Conservation (phyloP, 2,888 invertebrate species). For the Ormyrus nitidulus region DNA sequence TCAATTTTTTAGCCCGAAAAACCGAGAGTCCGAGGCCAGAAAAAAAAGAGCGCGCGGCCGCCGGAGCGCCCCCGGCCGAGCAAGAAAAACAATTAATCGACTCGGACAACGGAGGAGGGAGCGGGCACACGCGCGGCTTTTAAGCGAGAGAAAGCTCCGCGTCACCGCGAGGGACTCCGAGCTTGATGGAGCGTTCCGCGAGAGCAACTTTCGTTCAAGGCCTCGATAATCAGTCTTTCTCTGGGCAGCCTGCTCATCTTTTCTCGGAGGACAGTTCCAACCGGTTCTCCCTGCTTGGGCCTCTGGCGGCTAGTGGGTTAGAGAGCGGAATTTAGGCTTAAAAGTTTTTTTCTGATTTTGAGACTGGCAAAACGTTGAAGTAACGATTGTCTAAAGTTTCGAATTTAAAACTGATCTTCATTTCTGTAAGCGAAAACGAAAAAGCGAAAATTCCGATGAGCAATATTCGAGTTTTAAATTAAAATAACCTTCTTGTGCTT, state of each 20-base stretch:
- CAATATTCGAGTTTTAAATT: too few species aligned
- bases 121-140: slow-evolving; percentile 4
- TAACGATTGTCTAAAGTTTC: too few species aligned
- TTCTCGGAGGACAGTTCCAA: background rate
- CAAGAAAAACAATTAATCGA: slow-evolving; percentile 54
- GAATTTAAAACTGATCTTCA: too few species aligned
- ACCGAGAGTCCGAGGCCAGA: background rate
- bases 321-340: too few species aligned
- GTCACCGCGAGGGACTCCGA: slow-evolving; percentile 13
- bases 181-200: slow-evolving; percentile 39
- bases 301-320: too few species aligned
- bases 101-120: slow-evolving; percentile 4
- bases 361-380: too few species aligned
- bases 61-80: background rate
- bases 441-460: too few species aligned
- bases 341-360: too few species aligned
- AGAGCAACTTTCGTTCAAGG: background rate
- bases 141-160: slow-evolving; percentile 21
- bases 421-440: too few species aligned
- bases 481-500: too few species aligned
- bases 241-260: background rate
- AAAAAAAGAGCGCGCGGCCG: background rate
- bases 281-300: too few species aligned
- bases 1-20: slow-evolving; percentile 35
- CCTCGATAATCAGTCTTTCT: slow-evolving; percentile 48